Evolutionary conservation across 2,113 vertebrate species (phyloP).

Genomic region (Peromyscus californicus): DNA sequence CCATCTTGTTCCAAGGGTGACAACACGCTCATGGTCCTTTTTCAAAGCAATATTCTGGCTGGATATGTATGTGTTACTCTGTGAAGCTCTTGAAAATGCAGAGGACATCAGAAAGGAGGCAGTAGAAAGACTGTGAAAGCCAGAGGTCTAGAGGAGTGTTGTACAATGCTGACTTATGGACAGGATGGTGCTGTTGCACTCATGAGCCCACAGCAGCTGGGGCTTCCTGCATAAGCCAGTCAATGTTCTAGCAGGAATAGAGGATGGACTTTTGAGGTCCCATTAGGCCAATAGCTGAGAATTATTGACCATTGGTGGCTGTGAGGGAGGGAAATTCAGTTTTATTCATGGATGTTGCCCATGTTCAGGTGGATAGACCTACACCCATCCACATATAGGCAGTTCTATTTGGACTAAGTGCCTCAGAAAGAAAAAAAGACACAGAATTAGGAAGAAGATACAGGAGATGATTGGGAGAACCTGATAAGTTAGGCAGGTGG

Average conservation of each 20-base stretch:
- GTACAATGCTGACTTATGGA: neutral
- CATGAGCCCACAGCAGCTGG: neutral
- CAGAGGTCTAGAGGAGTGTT: neutral
- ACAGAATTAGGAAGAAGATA: neutral
- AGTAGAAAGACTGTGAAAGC: neutral
- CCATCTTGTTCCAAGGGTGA: neutral
- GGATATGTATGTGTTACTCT: rapidly evolving
- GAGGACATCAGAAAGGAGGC: neutral
- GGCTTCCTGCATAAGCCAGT: neutral
- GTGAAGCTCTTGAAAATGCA: neutral
- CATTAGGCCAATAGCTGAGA: neutral
- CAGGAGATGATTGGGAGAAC: neutral
- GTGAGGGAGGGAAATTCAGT: neutral
- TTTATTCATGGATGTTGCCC: neutral
- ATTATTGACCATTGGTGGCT: neutral
- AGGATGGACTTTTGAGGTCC: neutral
- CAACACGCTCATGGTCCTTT: neutral
- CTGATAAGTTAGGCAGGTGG: neutral
- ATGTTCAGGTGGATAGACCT: neutral
- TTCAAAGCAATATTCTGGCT: neutral
- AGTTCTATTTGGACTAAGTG: neutral
- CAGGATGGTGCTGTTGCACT: neutral
- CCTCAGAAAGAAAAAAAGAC: neutral
- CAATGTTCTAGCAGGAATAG: neutral
- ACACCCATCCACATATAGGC: neutral